Percentiles rank a stretch among this genome's conserved stretches.
These are phyloP conservation scores for Brachionus rubens DNA, from an alignment of 1,140 invertebrate species.

Conservation along the genomic window DNA sequence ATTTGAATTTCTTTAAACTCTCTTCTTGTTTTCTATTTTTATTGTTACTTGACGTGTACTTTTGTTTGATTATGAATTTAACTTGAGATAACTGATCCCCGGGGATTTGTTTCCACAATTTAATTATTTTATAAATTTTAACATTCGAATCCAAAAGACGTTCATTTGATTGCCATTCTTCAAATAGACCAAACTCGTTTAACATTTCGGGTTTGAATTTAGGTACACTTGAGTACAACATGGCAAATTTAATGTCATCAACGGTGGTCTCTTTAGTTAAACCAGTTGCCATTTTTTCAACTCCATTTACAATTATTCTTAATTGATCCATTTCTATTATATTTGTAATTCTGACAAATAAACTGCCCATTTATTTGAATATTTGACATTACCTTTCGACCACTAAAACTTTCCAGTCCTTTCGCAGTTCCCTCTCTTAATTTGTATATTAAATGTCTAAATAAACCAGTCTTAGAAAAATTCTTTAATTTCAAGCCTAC, in stretches of 20 bases:
- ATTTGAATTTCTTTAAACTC: not conserved
- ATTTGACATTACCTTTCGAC: no score
- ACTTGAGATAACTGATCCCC: constrained; percentile 33
- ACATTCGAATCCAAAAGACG: constrained; percentile 40
- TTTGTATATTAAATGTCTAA: no score
- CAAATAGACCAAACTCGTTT: constrained; percentile 39
- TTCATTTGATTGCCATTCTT: constrained; percentile 37
- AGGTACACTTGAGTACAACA: not conserved
- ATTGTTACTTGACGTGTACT: not conserved
- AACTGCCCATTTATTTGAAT: no score
- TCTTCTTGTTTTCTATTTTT: not conserved
- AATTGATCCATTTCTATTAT: constrained; percentile 14
- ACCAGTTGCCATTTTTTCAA: constrained; percentile 34
- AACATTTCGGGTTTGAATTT: not conserved
- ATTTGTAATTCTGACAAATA: no score
- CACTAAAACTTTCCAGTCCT: no score
- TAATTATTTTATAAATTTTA: constrained; percentile 37
- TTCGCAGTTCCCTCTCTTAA: no score
- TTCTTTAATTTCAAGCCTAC: no score
- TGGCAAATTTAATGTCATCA: constrained; percentile 37
- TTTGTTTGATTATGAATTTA: constrained; percentile 39
- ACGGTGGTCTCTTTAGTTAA: constrained; percentile 35
- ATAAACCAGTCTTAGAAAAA: no score
- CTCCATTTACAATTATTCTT: constrained; percentile 27
- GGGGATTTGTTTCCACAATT: constrained; percentile 35